Percentiles rank a stretch among this genome's conserved stretches.
These are phyloP conservation scores for Catostylus mosaicus DNA, from an alignment of 30 jellyfish, hydroid and myxozoan genomes.

Conservation along the genomic window DNA sequence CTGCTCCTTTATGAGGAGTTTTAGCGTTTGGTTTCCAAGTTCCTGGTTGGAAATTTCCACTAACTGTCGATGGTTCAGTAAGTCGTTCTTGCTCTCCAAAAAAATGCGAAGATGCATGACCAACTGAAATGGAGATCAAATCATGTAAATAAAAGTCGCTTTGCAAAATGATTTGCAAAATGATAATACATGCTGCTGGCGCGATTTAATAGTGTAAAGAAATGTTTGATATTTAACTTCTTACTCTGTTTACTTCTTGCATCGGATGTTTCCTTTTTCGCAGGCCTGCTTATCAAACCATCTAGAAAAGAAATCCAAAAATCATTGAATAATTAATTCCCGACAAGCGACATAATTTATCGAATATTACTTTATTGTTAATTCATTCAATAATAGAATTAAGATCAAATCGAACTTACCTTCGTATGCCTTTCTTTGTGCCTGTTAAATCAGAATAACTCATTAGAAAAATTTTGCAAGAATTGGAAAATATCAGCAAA, in stretches of 20 bases:
- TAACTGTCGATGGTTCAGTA: slow-evolving; percentile 52
- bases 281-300: slow-evolving; percentile 16
- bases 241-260: slow-evolving; percentile 9
- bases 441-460: slow-evolving; percentile 7
- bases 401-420: slow-evolving; percentile 6
- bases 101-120: slow-evolving; percentile 70
- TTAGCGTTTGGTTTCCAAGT: slow-evolving; percentile 54
- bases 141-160: no score
- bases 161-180: no score
- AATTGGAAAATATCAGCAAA: neutral
- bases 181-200: no score
- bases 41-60: slow-evolving; percentile 58
- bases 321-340: neutral
- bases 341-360: no score
- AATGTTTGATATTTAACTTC: neutral
- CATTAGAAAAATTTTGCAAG: neutral
- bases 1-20: neutral
- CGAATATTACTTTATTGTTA: no score
- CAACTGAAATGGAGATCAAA: slow-evolving; percentile 52
- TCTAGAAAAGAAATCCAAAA: slow-evolving; percentile 5
- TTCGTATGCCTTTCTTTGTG: slow-evolving; percentile 58
- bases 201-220: no score
- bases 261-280: neutral
- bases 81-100: slow-evolving; percentile 19
- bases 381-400: neutral